Percentiles rank a stretch among this genome's conserved stretches.
phyloP scores from a whole-genome alignment of 2,113 vertebrate genomes.

The Egretta garzetta region DNA sequence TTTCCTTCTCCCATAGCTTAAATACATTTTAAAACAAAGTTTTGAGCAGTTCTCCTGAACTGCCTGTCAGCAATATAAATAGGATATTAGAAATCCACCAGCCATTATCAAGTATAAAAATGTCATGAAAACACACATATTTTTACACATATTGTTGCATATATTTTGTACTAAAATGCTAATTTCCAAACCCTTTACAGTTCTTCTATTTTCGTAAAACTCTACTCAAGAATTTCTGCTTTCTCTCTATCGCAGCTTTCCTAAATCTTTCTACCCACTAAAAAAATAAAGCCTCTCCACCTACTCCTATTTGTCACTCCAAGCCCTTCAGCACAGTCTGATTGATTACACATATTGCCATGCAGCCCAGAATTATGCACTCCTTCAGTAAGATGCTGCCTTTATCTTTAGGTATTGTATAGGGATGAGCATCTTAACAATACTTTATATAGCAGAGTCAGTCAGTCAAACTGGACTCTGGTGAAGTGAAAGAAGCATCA shows the following conservation, averaged over 20 bases:
- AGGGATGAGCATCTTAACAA: neutral
- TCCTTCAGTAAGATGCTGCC: neutral
- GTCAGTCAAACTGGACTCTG: neutral
- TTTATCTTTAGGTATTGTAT: neutral
- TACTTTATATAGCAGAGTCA: neutral
- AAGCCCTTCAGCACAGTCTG: neutral
- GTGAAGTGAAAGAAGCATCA: neutral
- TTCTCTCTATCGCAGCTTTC: neutral
- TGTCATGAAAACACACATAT: neutral
- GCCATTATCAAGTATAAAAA: neutral
- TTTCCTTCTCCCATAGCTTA: neutral
- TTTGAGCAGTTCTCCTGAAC: neutral
- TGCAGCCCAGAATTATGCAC: neutral
- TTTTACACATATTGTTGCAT: neutral
- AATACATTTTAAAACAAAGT: neutral
- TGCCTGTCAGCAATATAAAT: neutral
- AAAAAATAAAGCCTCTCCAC: neutral
- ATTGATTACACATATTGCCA: neutral
- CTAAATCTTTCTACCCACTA: neutral
- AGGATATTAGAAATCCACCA: neutral
- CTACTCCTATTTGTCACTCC: neutral
- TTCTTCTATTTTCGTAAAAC: neutral
- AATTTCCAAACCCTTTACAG: neutral
- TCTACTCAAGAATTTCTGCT: neutral
- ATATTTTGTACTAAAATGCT: neutral